These are phyloP conservation scores for Vireo altiloquus DNA, from an alignment of 2,113 vertebrate species.

Conservation along the genomic window DNA sequence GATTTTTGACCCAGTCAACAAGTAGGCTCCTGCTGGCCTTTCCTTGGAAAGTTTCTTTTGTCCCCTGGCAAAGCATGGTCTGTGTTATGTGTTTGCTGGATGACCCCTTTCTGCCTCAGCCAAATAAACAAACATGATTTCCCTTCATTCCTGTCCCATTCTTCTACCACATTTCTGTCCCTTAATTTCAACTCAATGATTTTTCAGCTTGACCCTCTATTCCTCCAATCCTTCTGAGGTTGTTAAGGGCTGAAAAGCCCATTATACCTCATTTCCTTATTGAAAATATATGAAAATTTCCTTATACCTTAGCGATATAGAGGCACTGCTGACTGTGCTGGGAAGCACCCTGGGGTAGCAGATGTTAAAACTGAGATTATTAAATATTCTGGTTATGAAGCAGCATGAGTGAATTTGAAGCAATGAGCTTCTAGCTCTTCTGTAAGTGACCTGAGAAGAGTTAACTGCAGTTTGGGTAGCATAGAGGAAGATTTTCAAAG, in stretches of 20 bases:
- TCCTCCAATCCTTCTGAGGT: neutral
- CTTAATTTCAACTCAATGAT: neutral
- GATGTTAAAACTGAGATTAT: neutral
- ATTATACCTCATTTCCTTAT: no score
- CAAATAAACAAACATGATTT: neutral
- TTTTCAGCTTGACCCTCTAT: neutral
- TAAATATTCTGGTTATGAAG: neutral
- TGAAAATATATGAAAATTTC: neutral
- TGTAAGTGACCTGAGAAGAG: slow-evolving; percentile 5
- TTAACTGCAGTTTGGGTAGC: slow-evolving; percentile 24
- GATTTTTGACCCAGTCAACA: neutral
- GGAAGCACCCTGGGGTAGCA: neutral
- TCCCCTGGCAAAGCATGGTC: neutral
- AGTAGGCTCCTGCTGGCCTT: neutral
- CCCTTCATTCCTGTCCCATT: neutral
- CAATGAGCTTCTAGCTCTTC: neutral
- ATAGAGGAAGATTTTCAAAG: slow-evolving; percentile 24
- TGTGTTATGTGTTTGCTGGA: neutral
- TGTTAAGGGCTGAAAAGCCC: neutral
- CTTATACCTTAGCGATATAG: neutral
- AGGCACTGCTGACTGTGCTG: neutral
- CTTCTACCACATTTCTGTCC: neutral
- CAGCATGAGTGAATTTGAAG: neutral
- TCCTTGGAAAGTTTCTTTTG: neutral
- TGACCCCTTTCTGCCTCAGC: neutral